Conservation (phyloP, 1,140 invertebrate species). For the Halyomorpha halys region DNA sequence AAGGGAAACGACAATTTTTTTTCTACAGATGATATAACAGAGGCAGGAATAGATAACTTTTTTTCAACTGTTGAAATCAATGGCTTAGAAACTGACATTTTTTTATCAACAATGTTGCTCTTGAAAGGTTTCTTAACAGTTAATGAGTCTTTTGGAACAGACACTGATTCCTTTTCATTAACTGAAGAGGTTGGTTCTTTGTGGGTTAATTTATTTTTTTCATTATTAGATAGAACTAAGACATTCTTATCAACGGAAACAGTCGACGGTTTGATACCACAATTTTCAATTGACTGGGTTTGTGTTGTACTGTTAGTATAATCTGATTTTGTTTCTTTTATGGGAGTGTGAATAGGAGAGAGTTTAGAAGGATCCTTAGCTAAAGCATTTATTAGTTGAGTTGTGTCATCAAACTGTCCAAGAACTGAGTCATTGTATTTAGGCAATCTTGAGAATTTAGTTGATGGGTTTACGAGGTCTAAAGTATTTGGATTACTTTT, state of each 20-base stretch:
- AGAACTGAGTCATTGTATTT: slow-evolving; percentile 24
- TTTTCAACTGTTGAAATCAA: background rate
- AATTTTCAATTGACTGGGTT: background rate
- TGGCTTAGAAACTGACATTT: no score
- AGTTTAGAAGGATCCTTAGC: slow-evolving; percentile 17
- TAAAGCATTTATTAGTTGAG: slow-evolving; percentile 23
- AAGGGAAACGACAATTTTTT: background rate
- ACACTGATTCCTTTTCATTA: no score
- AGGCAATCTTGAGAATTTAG: background rate
- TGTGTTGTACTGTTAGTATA: background rate
- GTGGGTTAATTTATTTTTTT: background rate
- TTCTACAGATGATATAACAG: background rate
- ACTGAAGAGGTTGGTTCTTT: background rate
- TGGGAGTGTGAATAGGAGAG: slow-evolving; percentile 20
- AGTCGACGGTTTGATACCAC: background rate
- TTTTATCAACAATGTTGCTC: no score
- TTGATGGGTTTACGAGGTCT: background rate
- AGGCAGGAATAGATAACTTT: background rate
- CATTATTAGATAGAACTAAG: no score
- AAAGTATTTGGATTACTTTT: background rate
- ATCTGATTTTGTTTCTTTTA: slow-evolving; percentile 12
- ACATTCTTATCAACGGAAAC: background rate
- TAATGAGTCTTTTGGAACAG: no score
- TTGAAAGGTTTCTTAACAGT: no score
- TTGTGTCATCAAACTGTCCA: slow-evolving; percentile 26